A percentile compares a stretch with the other conserved stretches of the same genome.
Conservation (phyloP, 2,113 vertebrate genomes). For the Acanthisitta chloris region DNA sequence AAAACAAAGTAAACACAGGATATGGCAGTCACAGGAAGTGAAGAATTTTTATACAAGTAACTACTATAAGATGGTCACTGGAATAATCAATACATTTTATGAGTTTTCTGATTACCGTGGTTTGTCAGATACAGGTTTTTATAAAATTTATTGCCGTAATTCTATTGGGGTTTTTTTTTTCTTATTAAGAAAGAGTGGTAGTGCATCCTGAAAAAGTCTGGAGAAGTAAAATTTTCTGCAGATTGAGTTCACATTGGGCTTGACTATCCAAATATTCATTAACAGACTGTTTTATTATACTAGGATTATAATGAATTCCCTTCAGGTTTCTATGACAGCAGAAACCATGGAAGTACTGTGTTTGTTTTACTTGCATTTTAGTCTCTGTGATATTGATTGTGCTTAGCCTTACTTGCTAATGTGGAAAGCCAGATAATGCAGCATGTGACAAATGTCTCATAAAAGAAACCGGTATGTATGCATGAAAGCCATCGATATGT, state of each 20-base stretch:
- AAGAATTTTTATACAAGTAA: neutral
- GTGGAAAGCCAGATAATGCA: slow-evolving; percentile 71
- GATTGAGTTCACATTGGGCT: slow-evolving; percentile 45
- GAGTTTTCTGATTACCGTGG: neutral
- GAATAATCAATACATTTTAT: neutral
- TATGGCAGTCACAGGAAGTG: neutral
- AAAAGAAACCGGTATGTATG: slow-evolving; percentile 36
- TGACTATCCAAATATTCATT: neutral
- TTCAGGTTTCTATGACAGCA: slow-evolving; percentile 72
- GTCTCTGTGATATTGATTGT: slow-evolving; percentile 65
- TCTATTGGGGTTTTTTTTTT: neutral
- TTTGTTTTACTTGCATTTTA: slow-evolving; percentile 67
- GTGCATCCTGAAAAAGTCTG: slow-evolving; percentile 3
- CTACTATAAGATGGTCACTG: neutral
- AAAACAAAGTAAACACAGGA: neutral
- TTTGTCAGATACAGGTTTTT: neutral
- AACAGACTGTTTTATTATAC: neutral
- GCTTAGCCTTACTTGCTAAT: slow-evolving; percentile 71
- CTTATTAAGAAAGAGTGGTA: slow-evolving; percentile 10
- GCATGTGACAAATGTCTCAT: slow-evolving; percentile 56
- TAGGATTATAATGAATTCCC: slow-evolving; percentile 62
- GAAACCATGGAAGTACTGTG: slow-evolving; percentile 41
- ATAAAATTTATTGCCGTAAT: slow-evolving; percentile 6
- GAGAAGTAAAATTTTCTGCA: neutral
- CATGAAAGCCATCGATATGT: slow-evolving; percentile 39